A percentile compares a stretch with the other conserved stretches of the same genome.
phyloP scores from a whole-genome alignment of 1,140 invertebrate genomes.

The Solenopsis fugax region DNA sequence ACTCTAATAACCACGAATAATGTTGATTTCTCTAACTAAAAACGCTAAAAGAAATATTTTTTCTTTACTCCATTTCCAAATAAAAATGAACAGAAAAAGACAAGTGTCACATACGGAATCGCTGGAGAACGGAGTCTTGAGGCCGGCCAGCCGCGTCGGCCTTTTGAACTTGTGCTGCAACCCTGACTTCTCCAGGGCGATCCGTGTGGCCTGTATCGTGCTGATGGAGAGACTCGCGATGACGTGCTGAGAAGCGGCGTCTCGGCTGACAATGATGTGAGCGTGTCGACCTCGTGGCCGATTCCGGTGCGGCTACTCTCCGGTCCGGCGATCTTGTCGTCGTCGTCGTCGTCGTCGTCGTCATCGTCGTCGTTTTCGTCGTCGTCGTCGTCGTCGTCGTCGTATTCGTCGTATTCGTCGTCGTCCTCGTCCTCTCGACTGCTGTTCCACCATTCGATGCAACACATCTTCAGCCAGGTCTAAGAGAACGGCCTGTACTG shows the following conservation, averaged over 20 bases:
- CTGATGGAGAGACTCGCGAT: conserved; percentile 94
- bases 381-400: too few species aligned
- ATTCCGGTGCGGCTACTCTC: too few species aligned
- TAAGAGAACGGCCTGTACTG: conserved; percentile 87
- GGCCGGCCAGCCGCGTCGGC: conserved; percentile 77
- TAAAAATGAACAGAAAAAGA: too few species aligned
- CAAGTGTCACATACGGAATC: conserved; percentile 85
- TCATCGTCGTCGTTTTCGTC: too few species aligned
- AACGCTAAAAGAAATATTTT: too few species aligned
- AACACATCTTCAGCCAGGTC: conserved; percentile 91
- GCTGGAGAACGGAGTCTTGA: conserved; percentile 84
- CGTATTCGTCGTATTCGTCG: too few species aligned
- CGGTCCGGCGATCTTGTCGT: conserved; percentile 89
- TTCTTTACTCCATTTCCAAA: background rate
- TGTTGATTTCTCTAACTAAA: too few species aligned
- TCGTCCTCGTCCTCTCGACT: conserved; percentile 93
- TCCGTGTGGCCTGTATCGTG: conserved; percentile 91
- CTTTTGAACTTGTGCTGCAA: conserved; percentile 78
- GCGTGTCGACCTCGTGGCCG: too few species aligned
- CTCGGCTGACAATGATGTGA: conserved; percentile 94
- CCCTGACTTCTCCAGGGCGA: conserved; percentile 80
- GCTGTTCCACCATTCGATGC: conserved; percentile 95
- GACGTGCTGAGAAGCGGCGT: conserved; percentile 94
- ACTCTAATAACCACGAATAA: too few species aligned
- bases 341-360: too few species aligned